phyloP scores from a whole-genome alignment of 2,888 invertebrate species.

The Ectobius pallidus region DNA sequence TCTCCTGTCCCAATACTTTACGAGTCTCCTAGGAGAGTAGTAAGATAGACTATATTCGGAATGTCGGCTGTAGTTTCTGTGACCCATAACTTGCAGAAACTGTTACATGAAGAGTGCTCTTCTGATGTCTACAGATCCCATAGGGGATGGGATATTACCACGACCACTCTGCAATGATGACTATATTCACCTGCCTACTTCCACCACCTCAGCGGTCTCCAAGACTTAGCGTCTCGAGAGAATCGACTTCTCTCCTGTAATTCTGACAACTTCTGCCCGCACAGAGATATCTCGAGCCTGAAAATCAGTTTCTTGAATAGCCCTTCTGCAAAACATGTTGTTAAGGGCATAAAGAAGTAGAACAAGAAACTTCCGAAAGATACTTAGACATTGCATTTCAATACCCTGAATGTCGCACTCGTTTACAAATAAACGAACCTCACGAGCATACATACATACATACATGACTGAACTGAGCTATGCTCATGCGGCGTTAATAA shows the following conservation, averaged over 20 bases:
- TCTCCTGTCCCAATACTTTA: constrained; percentile 5
- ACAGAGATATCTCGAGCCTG: neutral
- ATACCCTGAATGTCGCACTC: too few species aligned
- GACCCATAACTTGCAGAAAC: constrained; percentile 3
- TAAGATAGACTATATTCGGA: constrained; percentile 10
- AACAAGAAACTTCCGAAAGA: too few species aligned
- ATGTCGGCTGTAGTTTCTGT: neutral
- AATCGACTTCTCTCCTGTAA: neutral
- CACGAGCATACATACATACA: too few species aligned
- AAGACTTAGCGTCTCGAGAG: neutral
- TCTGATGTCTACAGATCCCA: neutral
- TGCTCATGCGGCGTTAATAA: too few species aligned
- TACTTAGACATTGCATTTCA: too few species aligned
- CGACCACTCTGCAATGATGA: constrained; percentile 9
- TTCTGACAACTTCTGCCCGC: neutral
- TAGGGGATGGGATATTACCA: constrained; percentile 2
- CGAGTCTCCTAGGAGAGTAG: neutral
- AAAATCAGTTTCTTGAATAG: neutral
- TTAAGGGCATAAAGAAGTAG: too few species aligned
- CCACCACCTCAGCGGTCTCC: neutral
- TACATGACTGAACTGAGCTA: too few species aligned
- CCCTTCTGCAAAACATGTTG: too few species aligned
- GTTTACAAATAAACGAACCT: too few species aligned
- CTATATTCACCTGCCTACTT: neutral
- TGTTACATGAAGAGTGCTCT: neutral